A percentile compares a stretch with the other conserved stretches of the same genome.
phyloP scores from a whole-genome alignment of 1,140 invertebrate genomes.

The Drosophila insularis region DNA sequence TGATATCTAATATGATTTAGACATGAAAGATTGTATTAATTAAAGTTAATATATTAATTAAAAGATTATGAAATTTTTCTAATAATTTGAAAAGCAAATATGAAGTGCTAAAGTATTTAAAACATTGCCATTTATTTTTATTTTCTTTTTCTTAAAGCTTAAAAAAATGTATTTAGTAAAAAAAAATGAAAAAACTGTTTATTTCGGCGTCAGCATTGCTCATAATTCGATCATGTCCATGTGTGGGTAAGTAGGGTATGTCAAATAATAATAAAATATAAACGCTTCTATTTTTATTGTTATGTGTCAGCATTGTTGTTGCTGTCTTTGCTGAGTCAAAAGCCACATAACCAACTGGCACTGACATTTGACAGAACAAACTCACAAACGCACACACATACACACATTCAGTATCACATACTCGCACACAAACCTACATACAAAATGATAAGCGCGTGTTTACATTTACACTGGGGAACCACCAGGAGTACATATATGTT shows the following conservation, averaged over 20 bases:
- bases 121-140: too few species aligned
- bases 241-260: slow-evolving; percentile 31
- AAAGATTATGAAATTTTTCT: too few species aligned
- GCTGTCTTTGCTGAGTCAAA: slow-evolving; percentile 58
- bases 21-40: too few species aligned
- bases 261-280: slow-evolving; percentile 69
- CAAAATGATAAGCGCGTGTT: slow-evolving; percentile 66
- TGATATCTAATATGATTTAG: too few species aligned
- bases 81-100: too few species aligned
- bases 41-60: too few species aligned
- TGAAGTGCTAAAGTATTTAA: too few species aligned
- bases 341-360: slow-evolving; percentile 75
- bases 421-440: slow-evolving; percentile 8
- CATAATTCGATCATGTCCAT: neutral
- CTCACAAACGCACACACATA: slow-evolving; percentile 17
- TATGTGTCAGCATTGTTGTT: slow-evolving; percentile 64
- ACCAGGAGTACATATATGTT: slow-evolving; percentile 34
- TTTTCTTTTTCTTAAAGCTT: too few species aligned
- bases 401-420: slow-evolving; percentile 8
- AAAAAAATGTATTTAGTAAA: too few species aligned
- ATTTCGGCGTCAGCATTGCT: too few species aligned
- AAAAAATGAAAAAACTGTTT: too few species aligned
- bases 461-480: slow-evolving; percentile 69
- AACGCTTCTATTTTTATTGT: slow-evolving; percentile 68
- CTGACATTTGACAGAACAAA: slow-evolving; percentile 67